These are phyloP conservation scores for Trichonephila inaurata DNA, from an alignment of 1,140 invertebrate species.

Conservation along the genomic window DNA sequence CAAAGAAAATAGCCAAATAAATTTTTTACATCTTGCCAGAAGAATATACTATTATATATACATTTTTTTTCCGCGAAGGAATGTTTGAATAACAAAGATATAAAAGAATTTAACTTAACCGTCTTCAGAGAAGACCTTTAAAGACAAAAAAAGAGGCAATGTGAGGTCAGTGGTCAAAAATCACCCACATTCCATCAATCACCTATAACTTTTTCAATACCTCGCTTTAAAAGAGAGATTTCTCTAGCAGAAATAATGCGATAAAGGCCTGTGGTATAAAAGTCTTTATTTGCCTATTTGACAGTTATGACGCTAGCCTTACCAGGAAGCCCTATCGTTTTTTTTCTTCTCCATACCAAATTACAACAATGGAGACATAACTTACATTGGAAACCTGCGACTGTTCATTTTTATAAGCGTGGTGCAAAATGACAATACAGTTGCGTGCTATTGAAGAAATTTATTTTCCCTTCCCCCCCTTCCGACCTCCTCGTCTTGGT, in stretches of 20 bases:
- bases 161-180: conserved; percentile 55
- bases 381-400: conserved; percentile 42
- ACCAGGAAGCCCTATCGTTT: neutral
- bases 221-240: neutral
- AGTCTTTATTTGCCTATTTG: conserved; percentile 56
- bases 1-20: conserved; percentile 1
- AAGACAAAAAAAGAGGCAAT: conserved; percentile 12
- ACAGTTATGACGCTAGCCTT: conserved; percentile 43
- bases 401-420: conserved; percentile 31
- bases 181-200: conserved; percentile 46
- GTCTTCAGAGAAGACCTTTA: neutral
- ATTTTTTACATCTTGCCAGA: neutral
- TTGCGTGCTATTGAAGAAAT: conserved; percentile 38
- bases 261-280: conserved; percentile 41
- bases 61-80: conserved; percentile 1
- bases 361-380: conserved; percentile 62
- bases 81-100: conserved; percentile 42
- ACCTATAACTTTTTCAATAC: conserved; percentile 31
- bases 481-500: conserved; percentile 10
- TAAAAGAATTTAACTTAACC: conserved; percentile 38
- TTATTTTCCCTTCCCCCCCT: conserved; percentile 8
- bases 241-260: conserved; percentile 35
- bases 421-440: conserved; percentile 40
- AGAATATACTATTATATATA: neutral
- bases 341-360: conserved; percentile 42